Conservation (phyloP, 2,797 vertebrate species). For the Lycodopsis pacificus region DNA sequence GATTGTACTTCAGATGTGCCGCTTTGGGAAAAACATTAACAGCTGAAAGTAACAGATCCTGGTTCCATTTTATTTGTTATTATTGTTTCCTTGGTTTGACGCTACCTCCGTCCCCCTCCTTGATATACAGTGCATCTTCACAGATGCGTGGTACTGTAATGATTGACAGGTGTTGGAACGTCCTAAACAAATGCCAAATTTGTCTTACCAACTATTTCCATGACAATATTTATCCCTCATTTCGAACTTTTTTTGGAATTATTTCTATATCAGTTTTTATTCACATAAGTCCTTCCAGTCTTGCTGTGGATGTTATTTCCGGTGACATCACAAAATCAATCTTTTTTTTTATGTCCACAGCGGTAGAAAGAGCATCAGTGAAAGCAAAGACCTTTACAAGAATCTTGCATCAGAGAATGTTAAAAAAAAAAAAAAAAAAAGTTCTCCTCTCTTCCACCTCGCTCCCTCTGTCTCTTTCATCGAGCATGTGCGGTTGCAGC, state of each 20-base stretch:
- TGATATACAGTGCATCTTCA: background rate
- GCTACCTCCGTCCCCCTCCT: background rate
- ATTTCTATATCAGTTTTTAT: background rate
- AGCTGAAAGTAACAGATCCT: background rate
- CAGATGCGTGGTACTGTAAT: background rate
- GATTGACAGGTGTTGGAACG: background rate
- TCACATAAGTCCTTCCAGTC: background rate
- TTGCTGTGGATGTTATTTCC: background rate
- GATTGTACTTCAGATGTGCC: background rate
- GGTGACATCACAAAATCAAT: background rate
- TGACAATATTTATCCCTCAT: background rate
- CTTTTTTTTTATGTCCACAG: background rate
- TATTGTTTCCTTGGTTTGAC: background rate
- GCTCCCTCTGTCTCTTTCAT: slow-evolving; percentile 30
- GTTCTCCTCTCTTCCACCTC: slow-evolving; percentile 14
- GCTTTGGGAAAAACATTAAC: background rate
- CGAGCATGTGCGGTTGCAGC: slow-evolving; percentile 25
- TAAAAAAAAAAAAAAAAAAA: background rate
- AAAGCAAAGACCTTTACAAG: slow-evolving; percentile 38
- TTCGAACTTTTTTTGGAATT: background rate
- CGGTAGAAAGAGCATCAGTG: slow-evolving; percentile 31
- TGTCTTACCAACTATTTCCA: background rate
- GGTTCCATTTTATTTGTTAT: background rate
- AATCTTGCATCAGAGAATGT: background rate
- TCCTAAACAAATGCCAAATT: background rate